Conservation (phyloP, 2,797 vertebrate genomes). For the Muscicapa striata region DNA sequence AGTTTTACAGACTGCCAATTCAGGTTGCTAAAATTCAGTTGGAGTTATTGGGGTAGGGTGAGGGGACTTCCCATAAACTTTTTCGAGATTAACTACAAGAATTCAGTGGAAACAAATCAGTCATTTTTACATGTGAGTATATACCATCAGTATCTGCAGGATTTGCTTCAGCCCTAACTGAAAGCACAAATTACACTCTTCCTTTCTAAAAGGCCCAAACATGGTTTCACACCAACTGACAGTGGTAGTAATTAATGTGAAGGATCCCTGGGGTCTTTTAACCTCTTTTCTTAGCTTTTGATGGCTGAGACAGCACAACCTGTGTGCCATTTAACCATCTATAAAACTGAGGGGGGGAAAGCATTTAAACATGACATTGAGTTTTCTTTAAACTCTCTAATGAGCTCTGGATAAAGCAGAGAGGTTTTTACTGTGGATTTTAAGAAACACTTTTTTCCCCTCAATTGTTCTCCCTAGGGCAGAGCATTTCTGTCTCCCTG, state of each 20-base stretch:
- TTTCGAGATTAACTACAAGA: conserved; percentile 26
- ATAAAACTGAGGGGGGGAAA: conserved; percentile 13
- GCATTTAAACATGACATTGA: conserved; percentile 30
- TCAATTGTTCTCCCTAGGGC: conserved; percentile 17
- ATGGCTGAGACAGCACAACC: conserved; percentile 51
- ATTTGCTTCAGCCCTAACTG: conserved; percentile 26
- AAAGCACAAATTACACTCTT: conserved; percentile 42
- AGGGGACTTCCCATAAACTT: not conserved
- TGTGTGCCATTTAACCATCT: conserved; percentile 54
- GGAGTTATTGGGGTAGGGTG: not conserved
- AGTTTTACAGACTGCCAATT: conserved; percentile 56
- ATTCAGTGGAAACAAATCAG: conserved; percentile 25
- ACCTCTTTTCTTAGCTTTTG: conserved; percentile 62
- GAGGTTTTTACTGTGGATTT: conserved; percentile 35
- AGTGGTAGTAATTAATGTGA: conserved; percentile 53
- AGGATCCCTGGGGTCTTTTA: conserved; percentile 63
- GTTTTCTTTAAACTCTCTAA: conserved; percentile 59
- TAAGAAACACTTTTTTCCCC: not conserved
- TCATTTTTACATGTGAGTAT: not conserved
- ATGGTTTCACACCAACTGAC: conserved; percentile 48
- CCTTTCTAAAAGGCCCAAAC: conserved; percentile 35
- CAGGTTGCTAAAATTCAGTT: conserved; percentile 26
- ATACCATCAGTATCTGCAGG: not conserved
- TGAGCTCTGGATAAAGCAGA: conserved; percentile 56
- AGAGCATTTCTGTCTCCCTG: not conserved